Conservation (phyloP, 1,140 invertebrate genomes). For the Rhagoletis zephyria region DNA sequence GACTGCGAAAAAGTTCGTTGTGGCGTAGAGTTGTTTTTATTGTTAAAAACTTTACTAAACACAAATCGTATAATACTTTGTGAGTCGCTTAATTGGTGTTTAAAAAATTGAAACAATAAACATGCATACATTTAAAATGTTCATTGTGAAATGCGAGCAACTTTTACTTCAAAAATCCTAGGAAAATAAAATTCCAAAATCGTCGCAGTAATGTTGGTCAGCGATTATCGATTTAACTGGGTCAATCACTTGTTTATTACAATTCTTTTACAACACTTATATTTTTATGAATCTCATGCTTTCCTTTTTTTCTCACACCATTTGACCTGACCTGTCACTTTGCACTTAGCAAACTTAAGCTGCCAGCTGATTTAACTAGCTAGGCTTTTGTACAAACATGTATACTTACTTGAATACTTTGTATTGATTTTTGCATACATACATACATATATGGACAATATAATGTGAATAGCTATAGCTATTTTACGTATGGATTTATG, state of each 20-base stretch:
- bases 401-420: not conserved
- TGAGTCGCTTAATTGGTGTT: no score
- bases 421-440: not conserved
- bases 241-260: not conserved
- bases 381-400: no score
- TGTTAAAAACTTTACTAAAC: no score
- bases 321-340: constrained; percentile 3
- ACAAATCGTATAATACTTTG: no score
- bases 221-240: not conserved
- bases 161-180: not conserved
- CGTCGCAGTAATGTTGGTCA: not conserved
- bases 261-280: not conserved
- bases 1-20: no score
- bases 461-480: no score
- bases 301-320: not conserved
- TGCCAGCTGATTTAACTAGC: not conserved
- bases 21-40: no score
- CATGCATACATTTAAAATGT: no score
- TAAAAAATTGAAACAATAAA: no score
- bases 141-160: no score
- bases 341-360: constrained; percentile 28
- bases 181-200: not conserved
- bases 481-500: no score
- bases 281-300: not conserved
- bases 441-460: not conserved